These are phyloP conservation scores for Lordiphosa collinella DNA, from an alignment of 1,140 invertebrate species.

Conservation along the genomic window DNA sequence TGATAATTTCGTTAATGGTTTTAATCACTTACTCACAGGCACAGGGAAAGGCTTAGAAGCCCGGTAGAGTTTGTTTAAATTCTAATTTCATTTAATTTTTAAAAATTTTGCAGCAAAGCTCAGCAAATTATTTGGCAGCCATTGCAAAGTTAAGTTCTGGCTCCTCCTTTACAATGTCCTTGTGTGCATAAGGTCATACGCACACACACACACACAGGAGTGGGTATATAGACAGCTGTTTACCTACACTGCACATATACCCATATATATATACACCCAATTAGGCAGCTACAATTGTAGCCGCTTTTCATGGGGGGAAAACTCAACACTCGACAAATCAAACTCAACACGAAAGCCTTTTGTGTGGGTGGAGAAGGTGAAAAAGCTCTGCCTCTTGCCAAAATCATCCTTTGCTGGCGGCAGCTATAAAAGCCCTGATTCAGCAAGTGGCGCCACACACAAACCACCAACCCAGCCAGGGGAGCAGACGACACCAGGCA, in stretches of 20 bases:
- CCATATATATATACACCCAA: constrained; percentile 60
- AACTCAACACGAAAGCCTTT: constrained; percentile 57
- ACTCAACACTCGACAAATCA: constrained; percentile 46
- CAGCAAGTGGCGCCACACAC: constrained; percentile 60
- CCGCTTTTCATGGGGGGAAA: constrained; percentile 17
- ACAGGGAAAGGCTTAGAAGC: constrained; percentile 43
- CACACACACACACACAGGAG: constrained; percentile 8
- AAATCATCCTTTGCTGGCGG: constrained; percentile 20
- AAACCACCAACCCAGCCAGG: constrained; percentile 52
- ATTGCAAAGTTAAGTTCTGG: constrained; percentile 46
- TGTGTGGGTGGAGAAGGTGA: constrained; percentile 3
- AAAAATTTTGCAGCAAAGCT: constrained; percentile 9
- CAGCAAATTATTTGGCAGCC: constrained; percentile 42
- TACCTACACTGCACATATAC: constrained; percentile 48
- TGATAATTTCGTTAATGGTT: constrained; percentile 79
- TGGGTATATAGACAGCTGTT: constrained; percentile 31
- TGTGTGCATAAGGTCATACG: constrained; percentile 45
- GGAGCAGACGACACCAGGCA: constrained; percentile 19
- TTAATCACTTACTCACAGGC: constrained; percentile 73
- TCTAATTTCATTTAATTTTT: constrained; percentile 54
- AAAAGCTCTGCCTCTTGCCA: constrained; percentile 32
- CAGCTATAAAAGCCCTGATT: constrained; percentile 61
- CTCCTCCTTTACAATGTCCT: constrained; percentile 59
- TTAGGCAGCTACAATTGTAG: constrained; percentile 76
- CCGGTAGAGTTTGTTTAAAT: constrained; percentile 10